Evolutionary conservation across 1,140 invertebrate species (phyloP).

Genomic region (Colletes latitarsis): DNA sequence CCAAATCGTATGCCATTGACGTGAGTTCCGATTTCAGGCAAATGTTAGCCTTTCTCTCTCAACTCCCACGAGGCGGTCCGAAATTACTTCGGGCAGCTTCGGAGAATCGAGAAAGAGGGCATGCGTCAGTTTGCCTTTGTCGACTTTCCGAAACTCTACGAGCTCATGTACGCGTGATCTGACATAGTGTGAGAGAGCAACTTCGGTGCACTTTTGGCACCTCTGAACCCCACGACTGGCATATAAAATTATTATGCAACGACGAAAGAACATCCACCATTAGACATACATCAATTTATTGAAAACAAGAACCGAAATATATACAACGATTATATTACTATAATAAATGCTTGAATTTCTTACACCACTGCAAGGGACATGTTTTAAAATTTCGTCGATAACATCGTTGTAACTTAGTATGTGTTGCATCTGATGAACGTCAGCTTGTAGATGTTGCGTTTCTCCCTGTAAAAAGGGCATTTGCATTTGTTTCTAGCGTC

Average conservation of each 20-base stretch:
- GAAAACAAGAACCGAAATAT: conserved; percentile 5
- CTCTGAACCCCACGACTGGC: too few species aligned
- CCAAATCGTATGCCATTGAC: too few species aligned
- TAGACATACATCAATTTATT: conserved; percentile 7
- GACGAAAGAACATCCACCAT: conserved; percentile 4
- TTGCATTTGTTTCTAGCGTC: conserved; percentile 25
- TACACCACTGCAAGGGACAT: conserved; percentile 36
- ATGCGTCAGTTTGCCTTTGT: too few species aligned
- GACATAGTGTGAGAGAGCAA: too few species aligned
- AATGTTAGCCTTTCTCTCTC: too few species aligned
- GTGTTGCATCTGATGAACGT: conserved; percentile 48
- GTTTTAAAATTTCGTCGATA: conserved; percentile 51
- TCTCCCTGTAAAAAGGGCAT: conserved; percentile 61
- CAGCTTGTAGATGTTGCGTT: conserved; percentile 60
- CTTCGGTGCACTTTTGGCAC: too few species aligned
- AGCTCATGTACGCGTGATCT: too few species aligned
- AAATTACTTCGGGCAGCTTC: too few species aligned
- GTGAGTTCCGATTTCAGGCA: too few species aligned
- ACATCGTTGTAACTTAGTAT: conserved; percentile 62
- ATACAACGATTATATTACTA: not conserved
- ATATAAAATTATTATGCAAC: conserved; percentile 6
- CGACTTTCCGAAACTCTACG: too few species aligned
- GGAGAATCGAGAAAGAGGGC: too few species aligned
- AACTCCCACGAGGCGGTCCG: too few species aligned
- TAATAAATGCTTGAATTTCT: not conserved